These are phyloP conservation scores for Propithecus deckenii DNA, from an alignment of 2,797 vertebrate genomes.

Conservation along the genomic window DNA sequence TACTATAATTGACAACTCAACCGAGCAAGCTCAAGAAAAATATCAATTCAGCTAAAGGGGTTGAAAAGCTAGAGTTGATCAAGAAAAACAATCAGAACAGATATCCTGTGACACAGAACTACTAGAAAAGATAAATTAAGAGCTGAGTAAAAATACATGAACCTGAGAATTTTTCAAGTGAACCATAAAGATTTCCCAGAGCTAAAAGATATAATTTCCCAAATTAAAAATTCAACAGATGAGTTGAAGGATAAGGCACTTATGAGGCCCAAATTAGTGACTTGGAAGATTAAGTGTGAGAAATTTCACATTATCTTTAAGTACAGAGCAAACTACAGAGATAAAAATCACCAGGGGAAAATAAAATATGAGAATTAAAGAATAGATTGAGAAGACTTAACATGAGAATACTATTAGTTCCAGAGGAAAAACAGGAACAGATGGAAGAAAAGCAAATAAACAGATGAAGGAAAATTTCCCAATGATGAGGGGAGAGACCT, in stretches of 20 bases:
- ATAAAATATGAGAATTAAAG: constrained; percentile 32
- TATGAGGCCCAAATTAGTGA: background rate
- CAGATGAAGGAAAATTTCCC: background rate
- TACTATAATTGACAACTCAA: background rate
- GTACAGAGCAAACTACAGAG: background rate
- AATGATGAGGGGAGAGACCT: background rate
- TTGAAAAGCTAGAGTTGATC: background rate
- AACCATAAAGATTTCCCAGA: background rate
- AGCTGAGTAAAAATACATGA: constrained; percentile 22
- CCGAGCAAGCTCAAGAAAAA: background rate
- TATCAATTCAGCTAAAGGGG: background rate
- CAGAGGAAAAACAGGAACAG: background rate
- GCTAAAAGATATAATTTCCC: background rate
- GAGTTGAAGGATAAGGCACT: constrained; percentile 2
- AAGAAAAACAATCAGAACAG: background rate
- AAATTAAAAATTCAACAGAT: constrained; percentile 32
- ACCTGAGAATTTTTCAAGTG: constrained; percentile 26
- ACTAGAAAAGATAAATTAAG: background rate
- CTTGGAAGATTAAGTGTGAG: constrained; percentile 15
- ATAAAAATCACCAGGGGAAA: background rate
- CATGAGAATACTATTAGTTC: background rate
- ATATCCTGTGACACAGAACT: background rate
- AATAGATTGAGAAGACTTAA: background rate
- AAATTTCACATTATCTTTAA: constrained; percentile 19
- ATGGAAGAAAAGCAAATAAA: constrained; percentile 33